Conservation (phyloP, 2,888 invertebrate species). For the Bellardia pandia region DNA sequence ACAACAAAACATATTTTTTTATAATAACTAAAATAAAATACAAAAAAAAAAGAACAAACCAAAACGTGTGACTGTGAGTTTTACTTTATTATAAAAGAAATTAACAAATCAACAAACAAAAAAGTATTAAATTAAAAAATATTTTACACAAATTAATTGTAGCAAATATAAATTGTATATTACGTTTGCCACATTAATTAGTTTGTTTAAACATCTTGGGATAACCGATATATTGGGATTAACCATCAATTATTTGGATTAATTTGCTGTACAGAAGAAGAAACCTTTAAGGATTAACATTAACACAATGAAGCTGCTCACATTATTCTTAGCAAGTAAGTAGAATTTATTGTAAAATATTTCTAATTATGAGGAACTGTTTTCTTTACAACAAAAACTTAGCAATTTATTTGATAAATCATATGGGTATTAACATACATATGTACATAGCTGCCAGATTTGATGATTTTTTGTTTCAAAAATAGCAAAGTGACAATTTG, state of each 20-base stretch:
- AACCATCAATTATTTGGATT: slow-evolving; percentile 48
- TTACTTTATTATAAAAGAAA: background rate
- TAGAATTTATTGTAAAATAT: background rate
- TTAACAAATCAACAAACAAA: slow-evolving; percentile 7
- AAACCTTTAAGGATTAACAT: slow-evolving; percentile 52
- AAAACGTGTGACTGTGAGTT: slow-evolving; percentile 41
- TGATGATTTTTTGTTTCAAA: no score
- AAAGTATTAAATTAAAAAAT: slow-evolving; percentile 5
- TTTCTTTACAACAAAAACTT: no score
- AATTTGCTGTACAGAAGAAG: slow-evolving; percentile 16
- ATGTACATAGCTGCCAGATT: no score
- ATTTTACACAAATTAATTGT: slow-evolving; percentile 15
- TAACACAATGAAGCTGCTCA: slow-evolving; percentile 79
- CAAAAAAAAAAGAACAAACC: background rate
- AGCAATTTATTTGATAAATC: no score
- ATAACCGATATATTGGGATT: slow-evolving; percentile 49
- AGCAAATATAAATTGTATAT: background rate
- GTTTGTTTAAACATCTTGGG: background rate
- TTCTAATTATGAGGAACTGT: no score
- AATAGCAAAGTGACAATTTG: no score
- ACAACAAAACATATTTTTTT: background rate
- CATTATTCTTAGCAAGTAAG: slow-evolving; percentile 79
- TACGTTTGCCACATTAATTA: background rate
- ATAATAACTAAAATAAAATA: background rate
- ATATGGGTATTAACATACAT: no score